Base-by-base conservation (phyloP, 1,140 invertebrate genomes). In the Tetramorium alpestre region DNA sequence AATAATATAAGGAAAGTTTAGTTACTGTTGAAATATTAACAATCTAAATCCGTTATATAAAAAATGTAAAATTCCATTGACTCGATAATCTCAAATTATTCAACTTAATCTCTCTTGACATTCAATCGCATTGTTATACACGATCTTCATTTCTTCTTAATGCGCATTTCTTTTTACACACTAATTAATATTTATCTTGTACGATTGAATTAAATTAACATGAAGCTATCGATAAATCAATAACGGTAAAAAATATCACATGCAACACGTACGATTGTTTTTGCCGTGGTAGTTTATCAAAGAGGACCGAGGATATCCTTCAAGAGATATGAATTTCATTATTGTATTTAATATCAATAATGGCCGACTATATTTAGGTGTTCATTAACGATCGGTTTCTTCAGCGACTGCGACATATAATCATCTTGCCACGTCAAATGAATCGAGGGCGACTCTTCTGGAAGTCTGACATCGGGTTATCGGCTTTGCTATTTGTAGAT, bases 391-490 rank as follows among this genome's bases (percentile, higher is more conserved):
- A 70, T 44, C 65, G 38, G 7, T n/a, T 75, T 44, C n/a, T 60
- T 73, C 38, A 60, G 6, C 2, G 49, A 33, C 33, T 28, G 16
- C 16, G 65, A 60, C 25, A 73, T 18, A 56, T 8, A 60, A 72
- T 47, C 16, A 72, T 72, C 22, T 56, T 8, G 64, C 44, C 38
- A 8, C 49, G 16, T 69, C n/a, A 69, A 69, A 81, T 38, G 47
- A 56, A 64, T 81, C 67, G 51, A 60, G 67, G 33, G 18, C 54
- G 47, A 47, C 54, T 73, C 80, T 84, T 73, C 41, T 47, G 67
- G 25, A 4, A 47, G 44, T 82, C 41, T 73, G 69, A 84, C 69
- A 84, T 62, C 80, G 54, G 80, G 69, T 75, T 84, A 84, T 84
- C 80, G 54, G 41, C 22, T 82, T 60, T 72, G 78, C 51, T 82